Conservation (phyloP, 2,888 invertebrate genomes). For the Adelognathus sp. region DNA sequence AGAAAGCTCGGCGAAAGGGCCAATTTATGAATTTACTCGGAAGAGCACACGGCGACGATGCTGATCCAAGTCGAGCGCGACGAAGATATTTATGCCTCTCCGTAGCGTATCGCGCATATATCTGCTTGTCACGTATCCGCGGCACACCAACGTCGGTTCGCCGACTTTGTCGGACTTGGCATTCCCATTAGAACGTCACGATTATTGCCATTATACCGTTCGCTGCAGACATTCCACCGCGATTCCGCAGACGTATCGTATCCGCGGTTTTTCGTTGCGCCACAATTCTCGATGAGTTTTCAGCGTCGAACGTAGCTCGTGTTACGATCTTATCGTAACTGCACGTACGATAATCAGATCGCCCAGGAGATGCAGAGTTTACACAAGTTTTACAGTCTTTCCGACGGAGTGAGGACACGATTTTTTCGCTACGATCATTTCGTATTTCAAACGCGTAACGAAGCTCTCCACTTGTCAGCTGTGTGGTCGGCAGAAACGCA, state of each 20-base stretch:
- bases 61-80: slow-evolving; percentile 60
- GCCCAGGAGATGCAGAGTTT: neutral
- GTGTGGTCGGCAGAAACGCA: slow-evolving; percentile 49
- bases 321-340: neutral
- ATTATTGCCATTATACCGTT: slow-evolving; percentile 48
- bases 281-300: slow-evolving; percentile 3
- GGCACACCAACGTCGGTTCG: too few species aligned
- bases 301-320: neutral
- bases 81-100: slow-evolving; percentile 61
- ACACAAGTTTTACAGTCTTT: too few species aligned
- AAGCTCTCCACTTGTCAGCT: slow-evolving; percentile 48
- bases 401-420: too few species aligned
- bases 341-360: neutral
- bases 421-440: slow-evolving; percentile 27
- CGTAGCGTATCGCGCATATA: slow-evolving; percentile 48
- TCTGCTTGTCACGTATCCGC: slow-evolving; percentile 54
- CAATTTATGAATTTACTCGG: slow-evolving; percentile 64
- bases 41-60: slow-evolving; percentile 49
- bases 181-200: slow-evolving; percentile 50
- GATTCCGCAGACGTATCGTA: slow-evolving; percentile 26
- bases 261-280: slow-evolving; percentile 11
- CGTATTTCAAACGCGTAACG: slow-evolving; percentile 54
- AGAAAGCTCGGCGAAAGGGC: slow-evolving; percentile 64
- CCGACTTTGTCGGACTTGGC: slow-evolving; percentile 51
- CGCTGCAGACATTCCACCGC: slow-evolving; percentile 51